Conservation (phyloP, 2,888 invertebrate species). For the Andricus quercusramuli region DNA sequence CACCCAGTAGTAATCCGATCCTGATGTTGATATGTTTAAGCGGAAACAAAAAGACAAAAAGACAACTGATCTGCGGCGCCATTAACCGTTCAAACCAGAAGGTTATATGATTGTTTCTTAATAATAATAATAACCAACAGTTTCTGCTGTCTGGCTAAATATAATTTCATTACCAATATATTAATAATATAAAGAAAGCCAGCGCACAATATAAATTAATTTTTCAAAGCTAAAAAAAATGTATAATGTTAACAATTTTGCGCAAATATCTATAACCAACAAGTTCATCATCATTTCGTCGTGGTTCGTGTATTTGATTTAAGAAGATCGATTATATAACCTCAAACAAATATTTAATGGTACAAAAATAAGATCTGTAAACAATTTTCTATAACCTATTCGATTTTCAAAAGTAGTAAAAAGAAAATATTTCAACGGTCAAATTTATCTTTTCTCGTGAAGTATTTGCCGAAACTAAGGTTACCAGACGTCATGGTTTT, state of each 20-base stretch:
- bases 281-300: constrained; percentile 14
- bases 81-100: constrained; percentile 24
- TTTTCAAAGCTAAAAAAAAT: background rate
- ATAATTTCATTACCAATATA: background rate
- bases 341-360: background rate
- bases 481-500: too few relatives aligned
- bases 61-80: background rate
- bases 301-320: background rate
- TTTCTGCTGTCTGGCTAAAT: background rate
- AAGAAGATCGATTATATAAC: constrained; percentile 24
- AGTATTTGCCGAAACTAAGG: too few relatives aligned
- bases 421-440: background rate
- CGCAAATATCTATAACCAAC: constrained; percentile 14
- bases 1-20: constrained; percentile 18
- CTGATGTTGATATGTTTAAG: constrained; percentile 35
- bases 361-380: background rate
- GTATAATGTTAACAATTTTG: background rate
- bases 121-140: background rate
- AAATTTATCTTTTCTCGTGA: background rate
- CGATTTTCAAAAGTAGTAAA: background rate
- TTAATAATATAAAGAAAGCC: background rate
- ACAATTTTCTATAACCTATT: background rate
- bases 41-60: constrained; percentile 29
- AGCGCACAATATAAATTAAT: background rate
- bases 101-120: constrained; percentile 17